Evolutionary conservation across 2,113 vertebrate genomes (phyloP).

Genomic region (Notechis scutatus): DNA sequence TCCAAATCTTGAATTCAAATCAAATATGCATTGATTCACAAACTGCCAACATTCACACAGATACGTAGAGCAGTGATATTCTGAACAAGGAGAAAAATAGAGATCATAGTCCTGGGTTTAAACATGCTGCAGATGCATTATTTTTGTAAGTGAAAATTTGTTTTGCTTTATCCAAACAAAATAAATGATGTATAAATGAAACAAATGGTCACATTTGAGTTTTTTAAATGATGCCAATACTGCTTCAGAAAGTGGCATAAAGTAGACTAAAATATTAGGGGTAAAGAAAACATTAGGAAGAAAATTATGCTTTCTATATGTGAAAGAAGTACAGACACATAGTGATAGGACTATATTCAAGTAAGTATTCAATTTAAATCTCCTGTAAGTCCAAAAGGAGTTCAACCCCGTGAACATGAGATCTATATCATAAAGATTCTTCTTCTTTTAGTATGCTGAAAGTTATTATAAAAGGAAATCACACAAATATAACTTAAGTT

Average conservation of each 20-base stretch:
- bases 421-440: neutral
- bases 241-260: neutral
- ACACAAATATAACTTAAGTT: neutral
- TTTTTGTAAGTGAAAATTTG: neutral
- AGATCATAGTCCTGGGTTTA: neutral
- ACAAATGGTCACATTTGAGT: neutral
- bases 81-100: neutral
- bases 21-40: neutral
- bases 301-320: constrained; percentile 37
- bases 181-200: neutral
- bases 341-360: constrained; percentile 25
- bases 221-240: neutral
- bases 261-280: neutral
- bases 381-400: constrained; percentile 20
- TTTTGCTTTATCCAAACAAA: neutral
- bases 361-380: constrained; percentile 34
- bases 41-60: neutral
- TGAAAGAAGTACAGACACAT: neutral
- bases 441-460: constrained; percentile 10
- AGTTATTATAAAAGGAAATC: constrained; percentile 16
- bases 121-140: neutral
- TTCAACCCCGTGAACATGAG: neutral
- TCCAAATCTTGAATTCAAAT: neutral
- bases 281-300: constrained; percentile 17
- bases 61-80: neutral